These are phyloP conservation scores for Tridacna gigas DNA, from an alignment of 2,888 invertebrate genomes.

Conservation along the genomic window DNA sequence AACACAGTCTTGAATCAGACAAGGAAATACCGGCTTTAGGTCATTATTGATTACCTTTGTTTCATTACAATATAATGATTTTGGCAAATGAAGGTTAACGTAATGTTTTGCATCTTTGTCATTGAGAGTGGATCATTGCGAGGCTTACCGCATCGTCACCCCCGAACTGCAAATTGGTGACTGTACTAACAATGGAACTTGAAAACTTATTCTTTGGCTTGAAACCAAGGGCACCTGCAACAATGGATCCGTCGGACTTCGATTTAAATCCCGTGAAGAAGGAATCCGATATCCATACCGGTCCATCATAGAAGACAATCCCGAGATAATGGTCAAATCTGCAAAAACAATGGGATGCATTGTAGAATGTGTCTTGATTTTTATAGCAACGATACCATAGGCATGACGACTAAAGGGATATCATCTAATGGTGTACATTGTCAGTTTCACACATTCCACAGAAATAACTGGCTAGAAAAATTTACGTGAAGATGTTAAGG, in stretches of 20 bases:
- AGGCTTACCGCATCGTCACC: conserved; percentile 29
- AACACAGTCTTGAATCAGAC: too few species aligned
- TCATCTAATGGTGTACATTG: too few species aligned
- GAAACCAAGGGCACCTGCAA: conserved; percentile 43
- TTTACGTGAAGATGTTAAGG: too few species aligned
- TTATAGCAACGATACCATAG: too few species aligned
- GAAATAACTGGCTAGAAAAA: too few species aligned
- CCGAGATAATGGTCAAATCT: conserved; percentile 38
- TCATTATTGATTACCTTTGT: too few species aligned
- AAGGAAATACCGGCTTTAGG: too few species aligned
- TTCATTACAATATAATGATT: too few species aligned
- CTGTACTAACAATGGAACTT: conserved; percentile 15
- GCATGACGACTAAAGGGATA: too few species aligned
- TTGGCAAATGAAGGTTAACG: too few species aligned
- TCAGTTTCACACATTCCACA: too few species aligned
- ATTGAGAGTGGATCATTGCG: not conserved
- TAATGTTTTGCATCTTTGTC: not conserved
- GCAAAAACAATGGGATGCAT: not conserved
- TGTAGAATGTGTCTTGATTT: too few species aligned
- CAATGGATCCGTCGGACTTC: not conserved
- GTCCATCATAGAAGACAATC: conserved; percentile 41
- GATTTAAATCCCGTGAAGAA: conserved; percentile 31
- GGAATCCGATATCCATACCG: conserved; percentile 1
- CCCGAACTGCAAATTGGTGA: conserved; percentile 21
- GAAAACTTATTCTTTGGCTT: conserved; percentile 27